Base-by-base conservation (phyloP, 2,797 vertebrate genomes). In the Anableps anableps region DNA sequence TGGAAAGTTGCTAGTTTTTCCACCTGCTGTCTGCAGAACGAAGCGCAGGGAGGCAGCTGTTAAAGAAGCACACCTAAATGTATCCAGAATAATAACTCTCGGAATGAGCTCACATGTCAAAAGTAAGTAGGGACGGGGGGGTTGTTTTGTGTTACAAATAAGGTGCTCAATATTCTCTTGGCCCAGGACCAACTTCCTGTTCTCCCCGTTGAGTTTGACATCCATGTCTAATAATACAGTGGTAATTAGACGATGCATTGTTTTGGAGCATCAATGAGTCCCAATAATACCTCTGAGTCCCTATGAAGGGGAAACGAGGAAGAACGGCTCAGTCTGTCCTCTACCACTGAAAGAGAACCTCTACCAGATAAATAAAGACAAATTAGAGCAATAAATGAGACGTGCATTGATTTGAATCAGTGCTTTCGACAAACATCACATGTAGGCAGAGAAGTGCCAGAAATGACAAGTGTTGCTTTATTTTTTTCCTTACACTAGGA, bases 221-320 rank as follows among this genome's bases (percentile, higher is more conserved):
- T 88, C 85, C 85, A 82, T 84, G 88, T 87, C 53, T 87, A 88
- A 89, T 88, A 88, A 88, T 76, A 80, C 36, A 2, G 41, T 60
- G 78, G 81, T 88, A 88, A 90, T 91, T 89, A 91, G 84, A 86
- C 83, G 23, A 78, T 74, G 86, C 75, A 81, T 89, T 86, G 91
- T 92, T 86, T 75, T 75, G 82, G 73, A 75, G 75, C 75, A 75
- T 89, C 83, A 87, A 26, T 68, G 80, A 88, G 75, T 80, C 79
- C 72, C 86, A 84, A 79, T 53, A 70, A 83, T 73, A 71, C 73
- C 76, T 76, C 74, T 68, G 78, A 79, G 72, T 83, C 85, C 76
- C 77, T 81, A 41, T 75, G 71, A 88, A 82, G 81, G 66, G 76
- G 47, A 77, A 75, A 70, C 38, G 34, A 71, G 64, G 58, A 80